Conservation (phyloP, 2,113 vertebrate species). For the Hiodon alosoides region DNA sequence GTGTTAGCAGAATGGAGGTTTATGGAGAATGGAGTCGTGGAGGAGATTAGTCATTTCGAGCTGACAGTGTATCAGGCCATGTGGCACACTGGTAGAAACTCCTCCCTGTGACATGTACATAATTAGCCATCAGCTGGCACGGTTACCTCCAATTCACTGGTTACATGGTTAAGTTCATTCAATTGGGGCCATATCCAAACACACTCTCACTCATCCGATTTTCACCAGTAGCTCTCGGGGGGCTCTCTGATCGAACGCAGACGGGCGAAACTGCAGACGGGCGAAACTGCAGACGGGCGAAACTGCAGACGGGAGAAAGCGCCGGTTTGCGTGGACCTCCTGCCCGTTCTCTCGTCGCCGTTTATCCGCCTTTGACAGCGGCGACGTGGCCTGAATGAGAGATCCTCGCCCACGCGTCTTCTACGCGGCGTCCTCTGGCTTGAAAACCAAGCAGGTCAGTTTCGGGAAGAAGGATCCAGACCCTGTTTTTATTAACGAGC, state of each 20-base stretch:
- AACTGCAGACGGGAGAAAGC: conserved; percentile 13
- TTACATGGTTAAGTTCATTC: conserved; percentile 18
- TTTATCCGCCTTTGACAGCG: conserved; percentile 4
- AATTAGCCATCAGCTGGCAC: too few relatives aligned
- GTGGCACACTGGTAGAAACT: too few relatives aligned
- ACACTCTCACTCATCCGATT: conserved; percentile 19
- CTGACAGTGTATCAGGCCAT: too few relatives aligned
- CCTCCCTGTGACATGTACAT: too few relatives aligned
- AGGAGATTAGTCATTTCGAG: too few relatives aligned
- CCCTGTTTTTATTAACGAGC: background rate
- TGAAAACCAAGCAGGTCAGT: too few relatives aligned
- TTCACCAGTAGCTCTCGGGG: conserved; percentile 24
- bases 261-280: background rate
- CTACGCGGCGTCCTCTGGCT: background rate
- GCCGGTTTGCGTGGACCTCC: conserved; percentile 17
- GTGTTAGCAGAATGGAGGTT: too few relatives aligned
- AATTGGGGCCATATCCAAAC: conserved; percentile 12
- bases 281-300: conserved; percentile 10
- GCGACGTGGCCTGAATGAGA: conserved; percentile 9
- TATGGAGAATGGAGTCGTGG: too few relatives aligned
- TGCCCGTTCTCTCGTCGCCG: conserved; percentile 15
- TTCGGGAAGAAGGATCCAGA: background rate
- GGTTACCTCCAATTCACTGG: too few relatives aligned
- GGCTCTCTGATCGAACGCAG: background rate
- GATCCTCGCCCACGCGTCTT: conserved; percentile 2